Base-by-base conservation (phyloP, 1,140 invertebrate species). In the Drosophila arizonae region DNA sequence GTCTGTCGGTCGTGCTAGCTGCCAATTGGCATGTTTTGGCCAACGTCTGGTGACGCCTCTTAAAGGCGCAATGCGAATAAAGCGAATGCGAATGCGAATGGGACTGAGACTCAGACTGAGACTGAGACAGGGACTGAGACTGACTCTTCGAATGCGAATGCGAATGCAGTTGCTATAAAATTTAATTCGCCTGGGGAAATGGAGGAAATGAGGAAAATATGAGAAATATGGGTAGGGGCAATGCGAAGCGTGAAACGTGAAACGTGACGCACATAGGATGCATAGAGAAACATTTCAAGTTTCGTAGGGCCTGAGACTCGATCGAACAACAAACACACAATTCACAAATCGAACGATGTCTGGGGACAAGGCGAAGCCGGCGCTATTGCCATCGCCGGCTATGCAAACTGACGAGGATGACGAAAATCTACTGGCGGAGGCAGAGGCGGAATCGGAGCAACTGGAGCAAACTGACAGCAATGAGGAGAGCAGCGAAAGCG, bases 151-250 rank as follows among this genome's bases (percentile, higher is more conserved):
- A 75, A 46, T 84, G 81, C 81, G 86, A 33, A 8, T 9, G 33
- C 33, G 33, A 33, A 33, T 85, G 81, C 81, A 86, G 81, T 86
- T 85, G 81, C 82, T 60, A 81, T 85, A 78, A 86, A 85, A 85
- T 86, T 86, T 72, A 87, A 85, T 85, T 86, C 81, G 46, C 63
- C 65, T 26, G 36, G 13, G 6, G 55, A 48, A 39, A 9, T 24
- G 26, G 10, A 15, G 6, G 9, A 26, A 45, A 17, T 17, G 2
- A 17, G 17, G 15, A 17, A n/a, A 41, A 26, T 6, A 39, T 8
- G 45, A 8, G 17, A 2, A 21, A 21, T 11, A 33, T 10, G 15
- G 33, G 41, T n/a, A 24, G 33, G 17, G 26, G 10, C 21, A 43
- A 24, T 33, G n/a, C 30, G 24, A n/a, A 45, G 13, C 28, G 36